phyloP scores from a whole-genome alignment of 2,113 vertebrate species.

The Pterocles gutturalis region DNA sequence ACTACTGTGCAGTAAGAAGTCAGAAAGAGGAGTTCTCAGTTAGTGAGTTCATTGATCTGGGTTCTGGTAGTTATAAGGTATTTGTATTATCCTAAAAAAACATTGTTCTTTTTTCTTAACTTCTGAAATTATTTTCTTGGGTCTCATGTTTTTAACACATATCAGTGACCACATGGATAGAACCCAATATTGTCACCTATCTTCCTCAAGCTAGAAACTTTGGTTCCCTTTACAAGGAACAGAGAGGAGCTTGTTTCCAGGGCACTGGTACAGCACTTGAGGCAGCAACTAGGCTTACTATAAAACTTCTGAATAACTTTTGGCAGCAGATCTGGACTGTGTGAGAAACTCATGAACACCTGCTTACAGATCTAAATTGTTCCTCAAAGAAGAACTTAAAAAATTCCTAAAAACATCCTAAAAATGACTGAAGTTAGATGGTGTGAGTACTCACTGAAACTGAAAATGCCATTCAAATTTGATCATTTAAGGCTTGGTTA shows the following conservation, averaged over 20 bases:
- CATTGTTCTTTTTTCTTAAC: accelerated
- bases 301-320: not conserved
- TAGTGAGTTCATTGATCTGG: not conserved
- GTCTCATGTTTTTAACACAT: not conserved
- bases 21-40: not conserved
- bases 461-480: not conserved
- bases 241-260: not conserved
- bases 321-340: not conserved
- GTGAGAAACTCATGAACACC: not conserved
- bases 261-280: not conserved
- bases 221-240: not conserved
- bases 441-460: not conserved
- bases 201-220: not conserved
- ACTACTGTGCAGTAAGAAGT: not conserved
- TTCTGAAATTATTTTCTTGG: not conserved
- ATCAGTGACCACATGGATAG: not conserved
- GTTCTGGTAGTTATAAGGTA: not conserved
- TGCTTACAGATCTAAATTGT: not conserved
- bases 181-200: not conserved
- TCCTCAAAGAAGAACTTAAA: not conserved
- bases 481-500: not conserved
- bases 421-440: not conserved
- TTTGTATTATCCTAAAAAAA: not conserved
- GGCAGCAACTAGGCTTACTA: not conserved
- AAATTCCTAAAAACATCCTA: not conserved